Base-by-base conservation (phyloP, 2,113 vertebrate genomes). In the Thomomys bottae region DNA sequence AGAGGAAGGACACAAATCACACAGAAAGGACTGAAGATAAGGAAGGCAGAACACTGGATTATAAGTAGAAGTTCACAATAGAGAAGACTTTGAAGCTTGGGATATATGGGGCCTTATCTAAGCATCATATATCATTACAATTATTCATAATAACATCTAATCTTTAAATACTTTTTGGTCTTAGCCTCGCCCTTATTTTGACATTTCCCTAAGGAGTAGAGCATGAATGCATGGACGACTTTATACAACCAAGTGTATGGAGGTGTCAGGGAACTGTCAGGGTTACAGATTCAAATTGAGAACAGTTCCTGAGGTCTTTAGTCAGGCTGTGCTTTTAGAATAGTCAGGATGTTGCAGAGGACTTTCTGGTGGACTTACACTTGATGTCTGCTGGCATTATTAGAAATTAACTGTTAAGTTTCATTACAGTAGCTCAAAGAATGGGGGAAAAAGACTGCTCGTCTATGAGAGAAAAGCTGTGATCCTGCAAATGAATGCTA, bases 401-500 rank as follows among this genome's bases (percentile, higher is more conserved):
- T 95, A 95, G 36, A 82, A 84, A 77, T 93, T 90, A 88, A 87
- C 80, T 77, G 49, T 89, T 94, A 71, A 34, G 20, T 83, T 92
- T 89, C 90, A 89, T 94, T 94, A 85, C 12, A 76, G 30, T 66
- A 89, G 57, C 79, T 73, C 38, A 40, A 61, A 61, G 92, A 83
- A 30, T 77, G 71, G 57, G 24, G 20, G 93, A 59, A 59, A 88
- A 95, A 80, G 87, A 28, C 64, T 92, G 59, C 70, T 89, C 75
- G 72, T 90, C n/a, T 66, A 75, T 71, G 36, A 87, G 88, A 87
- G 63, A 91, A 88, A 91, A 95, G 34, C 91, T 88, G 76, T 91
- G 91, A 84, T 93, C 40, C 84, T 78, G 42, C 86, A 88, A 63
- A 95, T 94, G 72, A 88, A 90, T 92, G 88, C 67, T 92, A 91